Evolutionary conservation across 1,140 invertebrate species (phyloP).

Genomic region (Sesamia nonagrioides): DNA sequence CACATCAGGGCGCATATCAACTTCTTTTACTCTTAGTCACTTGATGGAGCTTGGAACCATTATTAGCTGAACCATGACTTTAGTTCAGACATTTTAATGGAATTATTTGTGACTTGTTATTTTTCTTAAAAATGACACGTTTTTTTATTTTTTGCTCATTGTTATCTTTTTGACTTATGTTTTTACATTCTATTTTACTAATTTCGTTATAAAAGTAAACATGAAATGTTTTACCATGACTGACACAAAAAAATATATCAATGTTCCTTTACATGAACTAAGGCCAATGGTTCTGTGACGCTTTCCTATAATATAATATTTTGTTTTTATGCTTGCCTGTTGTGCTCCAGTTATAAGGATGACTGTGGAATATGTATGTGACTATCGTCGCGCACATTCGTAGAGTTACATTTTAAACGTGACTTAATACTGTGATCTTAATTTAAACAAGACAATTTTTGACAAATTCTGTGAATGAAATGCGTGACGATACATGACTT

Average conservation of each 20-base stretch:
- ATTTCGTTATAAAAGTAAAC: slow-evolving; percentile 50
- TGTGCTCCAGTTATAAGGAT: slow-evolving; percentile 78
- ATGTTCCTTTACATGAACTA: slow-evolving; percentile 58
- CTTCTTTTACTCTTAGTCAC: slow-evolving; percentile 67
- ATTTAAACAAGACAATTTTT: slow-evolving; percentile 86
- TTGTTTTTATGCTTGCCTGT: slow-evolving; percentile 63
- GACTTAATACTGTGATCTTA: slow-evolving; percentile 88
- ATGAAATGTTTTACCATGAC: slow-evolving; percentile 47
- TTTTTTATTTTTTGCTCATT: slow-evolving; percentile 64
- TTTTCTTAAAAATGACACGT: slow-evolving; percentile 58
- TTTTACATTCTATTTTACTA: slow-evolving; percentile 50
- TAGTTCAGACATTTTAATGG: slow-evolving; percentile 55
- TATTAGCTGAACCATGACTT: slow-evolving; percentile 63
- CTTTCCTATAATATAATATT: slow-evolving; percentile 73
- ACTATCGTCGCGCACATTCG: slow-evolving; percentile 79
- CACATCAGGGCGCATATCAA: slow-evolving; percentile 81
- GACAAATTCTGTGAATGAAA: slow-evolving; percentile 82
- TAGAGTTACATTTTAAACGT: slow-evolving; percentile 84
- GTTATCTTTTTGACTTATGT: slow-evolving; percentile 62
- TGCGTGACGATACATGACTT: slow-evolving; percentile 76
- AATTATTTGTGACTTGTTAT: slow-evolving; percentile 61
- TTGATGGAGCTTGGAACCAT: slow-evolving; percentile 60
- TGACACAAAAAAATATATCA: slow-evolving; percentile 26
- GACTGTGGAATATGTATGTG: slow-evolving; percentile 86
- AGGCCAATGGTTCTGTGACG: slow-evolving; percentile 72